Percentiles rank a stretch among this genome's conserved stretches.
phyloP scores from a whole-genome alignment of 1,140 invertebrate species.

The Aphaenogaster rudis region DNA sequence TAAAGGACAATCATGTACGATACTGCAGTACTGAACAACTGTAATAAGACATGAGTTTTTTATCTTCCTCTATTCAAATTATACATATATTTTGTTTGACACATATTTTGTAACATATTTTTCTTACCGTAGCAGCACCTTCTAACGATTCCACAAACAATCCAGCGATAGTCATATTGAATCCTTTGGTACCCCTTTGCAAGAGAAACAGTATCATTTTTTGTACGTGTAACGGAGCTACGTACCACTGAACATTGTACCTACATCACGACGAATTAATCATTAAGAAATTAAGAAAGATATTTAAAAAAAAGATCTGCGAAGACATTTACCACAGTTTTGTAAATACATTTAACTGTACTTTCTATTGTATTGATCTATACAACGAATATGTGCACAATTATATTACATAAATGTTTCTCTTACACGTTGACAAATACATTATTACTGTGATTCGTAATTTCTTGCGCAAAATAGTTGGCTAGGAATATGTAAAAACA shows the following conservation, averaged over 20 bases:
- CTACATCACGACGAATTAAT: neutral
- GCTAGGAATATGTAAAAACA: too few species aligned
- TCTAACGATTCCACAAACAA: neutral
- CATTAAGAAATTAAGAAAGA: too few species aligned
- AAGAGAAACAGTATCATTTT: slow-evolving; percentile 3
- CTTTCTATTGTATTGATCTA: neutral
- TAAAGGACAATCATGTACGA: neutral
- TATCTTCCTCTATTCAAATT: too few species aligned
- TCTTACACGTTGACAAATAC: too few species aligned
- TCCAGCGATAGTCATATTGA: neutral
- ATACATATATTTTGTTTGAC: neutral
- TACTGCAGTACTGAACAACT: neutral
- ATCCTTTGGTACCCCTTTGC: neutral
- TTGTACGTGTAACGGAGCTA: neutral
- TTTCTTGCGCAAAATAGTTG: too few species aligned
- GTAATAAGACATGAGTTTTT: neutral
- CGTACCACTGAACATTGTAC: slow-evolving; percentile 22
- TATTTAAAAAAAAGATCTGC: too few species aligned
- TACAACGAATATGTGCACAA: neutral
- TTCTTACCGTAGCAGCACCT: neutral
- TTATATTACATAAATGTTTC: neutral
- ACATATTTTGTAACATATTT: neutral
- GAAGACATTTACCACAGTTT: too few species aligned
- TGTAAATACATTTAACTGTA: too few species aligned
- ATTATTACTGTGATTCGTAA: too few species aligned